These are phyloP conservation scores for Platycheirus albimanus DNA, from an alignment of 2,888 invertebrate species.

Conservation along the genomic window DNA sequence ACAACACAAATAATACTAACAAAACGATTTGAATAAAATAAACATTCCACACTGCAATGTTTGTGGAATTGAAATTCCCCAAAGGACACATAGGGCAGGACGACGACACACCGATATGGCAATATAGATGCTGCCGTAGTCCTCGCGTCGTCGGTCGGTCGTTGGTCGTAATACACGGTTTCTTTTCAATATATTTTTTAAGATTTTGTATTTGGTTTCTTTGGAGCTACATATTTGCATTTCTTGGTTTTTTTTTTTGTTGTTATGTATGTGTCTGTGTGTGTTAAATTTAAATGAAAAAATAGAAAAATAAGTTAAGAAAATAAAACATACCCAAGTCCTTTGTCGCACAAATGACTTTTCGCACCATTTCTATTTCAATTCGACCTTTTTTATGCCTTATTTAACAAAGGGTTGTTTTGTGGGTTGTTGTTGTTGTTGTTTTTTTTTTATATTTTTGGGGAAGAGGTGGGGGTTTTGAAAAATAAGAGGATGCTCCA, in stretches of 20 bases:
- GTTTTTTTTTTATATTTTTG: background rate
- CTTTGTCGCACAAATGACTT: constrained; percentile 68
- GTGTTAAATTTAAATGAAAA: constrained; percentile 48
- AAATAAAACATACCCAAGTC: constrained; percentile 44
- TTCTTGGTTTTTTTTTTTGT: constrained; percentile 11
- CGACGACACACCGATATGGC: too few species aligned
- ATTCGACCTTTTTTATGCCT: constrained; percentile 71
- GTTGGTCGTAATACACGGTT: background rate
- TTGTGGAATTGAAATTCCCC: constrained; percentile 71
- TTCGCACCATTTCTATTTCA: constrained; percentile 73
- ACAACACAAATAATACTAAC: constrained; percentile 30
- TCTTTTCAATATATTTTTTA: background rate
- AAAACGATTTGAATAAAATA: constrained; percentile 73
- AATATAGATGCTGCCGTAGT: background rate
- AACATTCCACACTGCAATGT: constrained; percentile 71
- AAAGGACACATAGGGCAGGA: constrained; percentile 64
- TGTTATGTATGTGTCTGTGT: background rate
- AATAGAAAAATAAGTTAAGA: constrained; percentile 11
- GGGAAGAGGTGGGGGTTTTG: background rate
- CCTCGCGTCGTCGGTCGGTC: too few species aligned
- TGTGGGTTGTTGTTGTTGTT: constrained; percentile 2
- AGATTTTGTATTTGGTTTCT: background rate
- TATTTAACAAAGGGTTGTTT: constrained; percentile 69
- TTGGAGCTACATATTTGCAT: too few species aligned
- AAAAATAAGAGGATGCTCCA: constrained; percentile 19